Percentiles rank a stretch among this genome's conserved stretches.
phyloP scores from a whole-genome alignment of 2,797 vertebrate genomes.

The Sitta carolinensis region DNA sequence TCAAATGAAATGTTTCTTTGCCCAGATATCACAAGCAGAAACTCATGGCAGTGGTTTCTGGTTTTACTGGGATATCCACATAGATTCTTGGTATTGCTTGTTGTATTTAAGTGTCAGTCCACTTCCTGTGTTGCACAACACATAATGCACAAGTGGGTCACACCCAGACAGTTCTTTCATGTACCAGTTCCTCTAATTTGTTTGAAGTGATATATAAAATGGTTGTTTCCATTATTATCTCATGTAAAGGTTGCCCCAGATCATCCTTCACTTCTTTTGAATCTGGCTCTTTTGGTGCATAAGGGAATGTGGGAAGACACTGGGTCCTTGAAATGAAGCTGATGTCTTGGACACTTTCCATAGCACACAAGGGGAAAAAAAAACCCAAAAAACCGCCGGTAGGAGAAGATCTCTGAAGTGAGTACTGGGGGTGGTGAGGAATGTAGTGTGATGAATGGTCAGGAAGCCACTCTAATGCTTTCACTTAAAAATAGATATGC shows the following conservation, averaged over 20 bases:
- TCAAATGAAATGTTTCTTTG: background rate
- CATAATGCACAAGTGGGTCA: background rate
- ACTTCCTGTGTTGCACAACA: background rate
- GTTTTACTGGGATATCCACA: background rate
- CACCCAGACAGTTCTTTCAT: background rate
- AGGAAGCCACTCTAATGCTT: slow-evolving; percentile 22
- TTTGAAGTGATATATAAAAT: background rate
- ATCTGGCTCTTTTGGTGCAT: background rate
- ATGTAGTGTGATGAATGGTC: slow-evolving; percentile 1
- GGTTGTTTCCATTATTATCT: background rate
- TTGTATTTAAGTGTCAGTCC: background rate
- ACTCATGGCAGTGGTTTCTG: background rate
- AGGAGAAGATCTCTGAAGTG: background rate
- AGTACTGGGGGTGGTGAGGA: background rate
- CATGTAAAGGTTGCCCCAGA: background rate
- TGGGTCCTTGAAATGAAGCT: background rate
- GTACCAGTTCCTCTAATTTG: background rate
- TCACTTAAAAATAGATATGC: slow-evolving; percentile 26
- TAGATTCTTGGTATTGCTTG: background rate
- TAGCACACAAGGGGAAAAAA: background rate
- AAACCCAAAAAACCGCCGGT: background rate
- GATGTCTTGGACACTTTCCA: background rate
- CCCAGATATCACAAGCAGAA: background rate
- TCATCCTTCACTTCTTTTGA: background rate
- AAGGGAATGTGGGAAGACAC: background rate